Base-by-base conservation (phyloP, 1,140 invertebrate genomes). In the Micrasema longulum region DNA sequence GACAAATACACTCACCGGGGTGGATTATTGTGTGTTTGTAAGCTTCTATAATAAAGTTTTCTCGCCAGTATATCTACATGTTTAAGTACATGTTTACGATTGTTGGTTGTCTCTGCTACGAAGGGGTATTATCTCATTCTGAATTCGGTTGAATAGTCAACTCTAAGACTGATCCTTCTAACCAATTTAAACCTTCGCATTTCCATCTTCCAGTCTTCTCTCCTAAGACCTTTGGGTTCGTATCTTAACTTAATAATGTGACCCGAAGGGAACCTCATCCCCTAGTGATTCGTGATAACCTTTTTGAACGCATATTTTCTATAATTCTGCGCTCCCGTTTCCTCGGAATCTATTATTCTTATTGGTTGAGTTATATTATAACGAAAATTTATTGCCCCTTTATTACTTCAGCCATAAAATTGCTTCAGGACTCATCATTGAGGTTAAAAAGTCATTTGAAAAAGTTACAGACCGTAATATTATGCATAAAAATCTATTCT, bases 331-430 rank as follows among this genome's bases (percentile, higher is more conserved):
- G 60, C 22, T 48, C 20, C 53, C 53, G 62, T 69, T 60, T 63
- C 53, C 20, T 43, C 16, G 11, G 36, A 53, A 74, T 67, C 69
- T 74, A 71, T 74, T 71, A 74, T 73, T 65, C 72, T 68, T 68
- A 68, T 74, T 67, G 64, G 66, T 71, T 57, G 43, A 35, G 9
- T 23, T 48, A 67, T 50, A 63, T 18, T 45, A 62, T 60, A 60
- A 60, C 64, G 26, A 20, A 74, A 69, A 66, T 14, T 73, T 6
- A 31, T n/a, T 50, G 41, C 26, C 50, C 22, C 22, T 55, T 48
- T 74, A 64, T 74, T 70, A 14, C 48, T 35, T 53, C 48, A 53
- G 18, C 41, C 64, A 68, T 71, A 71, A 74, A 74, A 74, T 74
- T 72, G 57, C 68, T 70, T 71, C 47, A 63, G 65, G 60, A 31